Conservation (phyloP, 2,888 invertebrate species). For the Tinea semifulvella region DNA sequence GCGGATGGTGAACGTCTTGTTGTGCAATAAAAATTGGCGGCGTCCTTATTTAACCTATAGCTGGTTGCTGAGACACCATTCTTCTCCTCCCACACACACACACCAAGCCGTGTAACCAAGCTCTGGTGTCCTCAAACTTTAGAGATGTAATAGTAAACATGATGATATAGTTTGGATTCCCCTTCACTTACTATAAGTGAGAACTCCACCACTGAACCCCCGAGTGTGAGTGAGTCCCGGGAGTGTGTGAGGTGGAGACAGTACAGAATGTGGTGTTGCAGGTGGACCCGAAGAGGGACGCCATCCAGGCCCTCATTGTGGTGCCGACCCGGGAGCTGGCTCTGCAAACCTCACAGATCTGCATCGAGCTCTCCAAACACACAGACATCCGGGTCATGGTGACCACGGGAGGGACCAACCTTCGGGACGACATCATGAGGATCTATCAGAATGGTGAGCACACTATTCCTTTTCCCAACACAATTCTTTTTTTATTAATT, state of each 20-base stretch:
- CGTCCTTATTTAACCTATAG: too few relatives aligned
- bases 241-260: neutral
- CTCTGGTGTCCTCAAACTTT: too few relatives aligned
- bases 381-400: constrained; percentile 98
- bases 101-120: too few relatives aligned
- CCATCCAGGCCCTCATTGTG: constrained; percentile 97
- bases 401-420: constrained; percentile 97
- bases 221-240: neutral
- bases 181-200: constrained; percentile 63
- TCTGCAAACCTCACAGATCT: constrained; percentile 98
- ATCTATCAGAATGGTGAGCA: constrained; percentile 95
- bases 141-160: too few relatives aligned
- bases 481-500: too few relatives aligned
- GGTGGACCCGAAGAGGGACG: constrained; percentile 87
- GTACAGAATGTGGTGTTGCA: constrained; percentile 22
- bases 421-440: constrained; percentile 99
- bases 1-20: too few relatives aligned
- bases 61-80: too few relatives aligned
- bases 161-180: constrained; percentile 62
- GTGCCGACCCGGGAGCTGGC: constrained; percentile 99
- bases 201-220: constrained; percentile 32
- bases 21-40: too few relatives aligned
- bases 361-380: constrained; percentile 98
- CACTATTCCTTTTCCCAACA: too few relatives aligned
- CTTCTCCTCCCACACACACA: too few relatives aligned